A percentile compares a stretch with the other conserved stretches of the same genome.
Conservation (phyloP, 2,888 invertebrate species). For the Ophion costatus region DNA sequence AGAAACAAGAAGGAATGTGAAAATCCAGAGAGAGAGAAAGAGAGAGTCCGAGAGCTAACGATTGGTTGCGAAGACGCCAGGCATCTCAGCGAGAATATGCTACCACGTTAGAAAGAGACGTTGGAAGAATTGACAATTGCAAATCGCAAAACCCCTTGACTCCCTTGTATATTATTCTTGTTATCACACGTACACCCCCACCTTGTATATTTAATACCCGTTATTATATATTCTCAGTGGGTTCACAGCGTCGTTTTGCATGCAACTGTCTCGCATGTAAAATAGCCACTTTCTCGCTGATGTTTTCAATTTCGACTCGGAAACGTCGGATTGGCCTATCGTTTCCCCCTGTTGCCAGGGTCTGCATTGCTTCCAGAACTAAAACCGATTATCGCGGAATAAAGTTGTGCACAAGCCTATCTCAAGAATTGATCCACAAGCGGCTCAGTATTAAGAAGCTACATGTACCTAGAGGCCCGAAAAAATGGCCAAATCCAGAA, state of each 20-base stretch:
- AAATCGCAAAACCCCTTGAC: slow-evolving; percentile 50
- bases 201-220: slow-evolving; percentile 9
- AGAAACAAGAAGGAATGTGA: slow-evolving; percentile 5
- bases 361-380: neutral
- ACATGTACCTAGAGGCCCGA: no score
- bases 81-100: slow-evolving; percentile 27
- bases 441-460: no score
- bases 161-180: slow-evolving; percentile 6
- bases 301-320: slow-evolving; percentile 15
- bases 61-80: slow-evolving; percentile 30
- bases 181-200: slow-evolving; percentile 1
- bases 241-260: neutral
- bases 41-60: neutral
- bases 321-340: neutral
- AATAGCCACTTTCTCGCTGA: slow-evolving; percentile 12
- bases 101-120: slow-evolving; percentile 48
- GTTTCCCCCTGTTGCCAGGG: no score
- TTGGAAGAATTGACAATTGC: slow-evolving; percentile 64
- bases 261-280: slow-evolving; percentile 7
- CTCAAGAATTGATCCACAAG: no score
- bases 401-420: no score
- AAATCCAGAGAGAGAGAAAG: neutral
- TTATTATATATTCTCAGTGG: slow-evolving; percentile 50
- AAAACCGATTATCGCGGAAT: neutral
- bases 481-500: no score